Evolutionary conservation across 2,797 vertebrate species (phyloP), one percentile per base, ranked within the genome.

Genomic region (Notolabrus celidotus): DNA sequence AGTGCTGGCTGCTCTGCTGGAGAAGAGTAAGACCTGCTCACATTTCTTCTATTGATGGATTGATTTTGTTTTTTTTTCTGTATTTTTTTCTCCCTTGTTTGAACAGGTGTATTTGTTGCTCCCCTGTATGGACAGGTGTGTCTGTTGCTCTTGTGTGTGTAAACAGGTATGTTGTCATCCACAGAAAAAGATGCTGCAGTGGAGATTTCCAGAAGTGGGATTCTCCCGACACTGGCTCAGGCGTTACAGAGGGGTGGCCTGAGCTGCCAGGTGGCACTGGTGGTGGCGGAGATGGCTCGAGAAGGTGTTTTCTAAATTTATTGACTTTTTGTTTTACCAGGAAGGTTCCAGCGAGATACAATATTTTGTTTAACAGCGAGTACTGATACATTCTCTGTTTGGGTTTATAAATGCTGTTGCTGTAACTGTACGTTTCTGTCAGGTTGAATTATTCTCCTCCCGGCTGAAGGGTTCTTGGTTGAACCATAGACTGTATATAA

Each of bases 281-380:
- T 96, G 75, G 92, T 96, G 50, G 95, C 96, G 51, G 95, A 97
- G 86, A 92, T 96, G 88, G 94, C 95, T 56, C 93, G 95, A 79
- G 94, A 96, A 66, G 95, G 96, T 96, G 34, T 36, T 36, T 36
- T 87, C 3, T 87, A 47, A 5, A 14, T 47, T 47, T 47, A 27
- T 27, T 25, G 2, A 0, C 9, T 9, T 7, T 41, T 7, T 0
- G 7, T 6, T 38, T 12, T 12, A 4, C 3, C 4, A 38, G 34
- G 36, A 36, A 36, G 34, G 9, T 12, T 36, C 11, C 16, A 16
- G 2, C 8, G 41, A 43, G 8, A 43, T 19, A 3, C 0, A 43
- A 43, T 20, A 38, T 38, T 14, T 38, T 41, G 10, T 43, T 8
- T 43, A 10, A 43, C 17, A n/a, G 17, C 7, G 17, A 42, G 38